Evolutionary conservation across 2,888 invertebrate species (phyloP), one percentile per base, ranked within the genome.

Genomic region (Cenopis cana): DNA sequence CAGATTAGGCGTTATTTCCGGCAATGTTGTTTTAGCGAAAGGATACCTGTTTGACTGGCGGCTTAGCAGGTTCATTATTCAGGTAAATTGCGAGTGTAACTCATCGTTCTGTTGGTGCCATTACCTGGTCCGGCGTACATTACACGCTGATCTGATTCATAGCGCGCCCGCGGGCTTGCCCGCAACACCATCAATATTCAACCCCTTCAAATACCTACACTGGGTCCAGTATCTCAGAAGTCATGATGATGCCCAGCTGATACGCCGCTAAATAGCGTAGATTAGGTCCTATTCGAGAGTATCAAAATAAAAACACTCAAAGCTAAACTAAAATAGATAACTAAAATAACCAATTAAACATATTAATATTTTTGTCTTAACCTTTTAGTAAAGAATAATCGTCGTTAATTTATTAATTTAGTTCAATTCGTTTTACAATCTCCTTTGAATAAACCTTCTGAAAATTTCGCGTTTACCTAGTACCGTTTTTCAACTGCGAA

Each of bases 1-100:
- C 20, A 33, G 18, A 49, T 56, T 14, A 4, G 24, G 20, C 14
- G 1, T 20, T 6, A 54, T 57, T 57, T 36, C 6, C 52, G 17
- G 46, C 56, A 77, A 77, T 78, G 76, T 77, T 80, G 76, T 78
- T 80, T 80, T 78, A 78, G 78, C 80, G 74, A 76, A 77, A 80
- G 72, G 76, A 77, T 74, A n/a, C 55, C 14, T 8, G 55, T 55
- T 55, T 55, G n/a, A 29, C 24, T 56, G 46, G 62, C 64, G 49
- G 65, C 78, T n/a, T 75, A 77, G 76, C 65, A 78, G 79, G 84
- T 88, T 83, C 79, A 87, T 87, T 86, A 87, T 88, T 86, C 84
- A 85, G 74, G 76, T 73, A 78, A 83, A 83, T 82, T 82, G 84
- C 82, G 81, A 81, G 79, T 76, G 82, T 83, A 84, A 83, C 82